Base-by-base conservation (phyloP, 2,113 vertebrate genomes). In the Brachypteracias leptosomus region DNA sequence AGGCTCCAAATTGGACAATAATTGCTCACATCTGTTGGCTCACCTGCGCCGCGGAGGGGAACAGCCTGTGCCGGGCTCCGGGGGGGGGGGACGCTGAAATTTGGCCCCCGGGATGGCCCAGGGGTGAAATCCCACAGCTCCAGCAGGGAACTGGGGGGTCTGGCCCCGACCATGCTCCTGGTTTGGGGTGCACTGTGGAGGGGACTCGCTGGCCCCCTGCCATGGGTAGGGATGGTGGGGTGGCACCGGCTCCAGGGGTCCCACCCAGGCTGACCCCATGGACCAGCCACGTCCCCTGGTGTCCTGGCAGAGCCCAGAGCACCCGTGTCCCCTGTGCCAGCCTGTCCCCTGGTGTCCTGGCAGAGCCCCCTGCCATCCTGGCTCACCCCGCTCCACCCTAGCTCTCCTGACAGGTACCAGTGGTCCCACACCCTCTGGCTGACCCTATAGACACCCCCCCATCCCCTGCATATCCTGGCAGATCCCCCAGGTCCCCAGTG, bases 1-100 rank as follows among this genome's bases (percentile, higher is more conserved):
- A 58, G 71, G 21, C 54, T 38, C 22, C 38, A 5, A 47, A 46
- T 35, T 7, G 77, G 89, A 46, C 70, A 4, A 9, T 78, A 94
- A 96, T 95, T 61, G 84, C 73, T 96, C 67, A 40, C 95, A 94
- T 89, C 85, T 90, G 94, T 91, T 88, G 88, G 84, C 83, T 88
- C 92, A 90, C 91, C 83, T 86, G 84, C 84, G 16, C 46, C 33
- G 4, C 25, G 47, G 42, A 18, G 22, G 81, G 76, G 76, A 92
- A 78, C 82, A 80, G 74, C 42, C 6, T 55, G 90, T 75, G 85
- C 84, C 21, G 84, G 84, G 8, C 7, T 59, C 77, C 9, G 31
- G 3, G 17, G 35, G 52, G 31, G 24, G 11, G 36, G 70, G 42
- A 18, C 2, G 9, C 49, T 1, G 80, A 33, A 62, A 68, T 52